These are phyloP conservation scores for Cebus imitator DNA, from an alignment of 2,113 vertebrate genomes.

Conservation along the genomic window DNA sequence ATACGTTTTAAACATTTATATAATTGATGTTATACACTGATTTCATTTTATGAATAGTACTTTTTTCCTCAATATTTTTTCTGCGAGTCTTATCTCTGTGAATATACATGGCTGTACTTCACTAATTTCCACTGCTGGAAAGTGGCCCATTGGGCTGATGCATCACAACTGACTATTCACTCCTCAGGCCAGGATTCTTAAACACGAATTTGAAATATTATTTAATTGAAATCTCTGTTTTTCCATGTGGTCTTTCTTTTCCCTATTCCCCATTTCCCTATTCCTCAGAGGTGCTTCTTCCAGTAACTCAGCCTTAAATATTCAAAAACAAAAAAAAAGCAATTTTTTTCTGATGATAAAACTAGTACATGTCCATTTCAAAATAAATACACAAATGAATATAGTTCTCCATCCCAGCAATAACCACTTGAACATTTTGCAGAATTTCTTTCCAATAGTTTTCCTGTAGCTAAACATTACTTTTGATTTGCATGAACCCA, in stretches of 20 bases:
- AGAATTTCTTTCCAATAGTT: background rate
- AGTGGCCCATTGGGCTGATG: too few relatives aligned
- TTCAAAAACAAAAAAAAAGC: background rate
- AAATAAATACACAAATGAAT: background rate
- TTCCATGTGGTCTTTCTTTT: background rate
- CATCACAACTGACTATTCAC: rapidly evolving
- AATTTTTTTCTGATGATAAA: background rate
- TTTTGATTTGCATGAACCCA: background rate
- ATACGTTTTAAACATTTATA: background rate
- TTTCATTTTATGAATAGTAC: background rate
- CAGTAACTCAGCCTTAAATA: background rate
- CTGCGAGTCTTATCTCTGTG: too few relatives aligned
- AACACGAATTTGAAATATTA: too few relatives aligned
- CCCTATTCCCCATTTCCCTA: background rate
- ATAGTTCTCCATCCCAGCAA: background rate
- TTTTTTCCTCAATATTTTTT: background rate
- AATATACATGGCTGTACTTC: background rate
- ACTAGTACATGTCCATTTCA: background rate
- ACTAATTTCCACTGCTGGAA: background rate
- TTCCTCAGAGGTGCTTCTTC: background rate
- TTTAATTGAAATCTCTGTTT: background rate
- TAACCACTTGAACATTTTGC: background rate
- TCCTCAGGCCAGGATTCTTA: background rate
- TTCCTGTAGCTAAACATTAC: background rate
- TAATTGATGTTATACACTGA: background rate